phyloP scores from a whole-genome alignment of 1,140 invertebrate genomes.

The Formica exsecta region DNA sequence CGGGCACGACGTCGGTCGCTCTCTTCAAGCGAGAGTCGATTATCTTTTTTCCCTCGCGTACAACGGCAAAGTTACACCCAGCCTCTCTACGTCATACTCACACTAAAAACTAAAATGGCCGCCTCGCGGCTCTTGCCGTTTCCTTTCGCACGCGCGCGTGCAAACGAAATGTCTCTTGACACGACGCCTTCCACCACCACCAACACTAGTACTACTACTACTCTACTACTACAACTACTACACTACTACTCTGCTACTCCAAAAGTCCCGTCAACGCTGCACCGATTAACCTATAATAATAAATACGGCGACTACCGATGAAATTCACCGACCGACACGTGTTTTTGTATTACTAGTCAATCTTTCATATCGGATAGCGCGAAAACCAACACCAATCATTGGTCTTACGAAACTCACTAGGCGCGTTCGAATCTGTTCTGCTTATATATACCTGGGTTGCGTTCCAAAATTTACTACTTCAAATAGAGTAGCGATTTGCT shows the following conservation, averaged over 20 bases:
- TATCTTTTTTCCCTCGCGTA: conserved; percentile 67
- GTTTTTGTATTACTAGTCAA: conserved; percentile 72
- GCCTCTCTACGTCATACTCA: conserved; percentile 83
- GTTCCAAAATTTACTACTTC: too few relatives aligned
- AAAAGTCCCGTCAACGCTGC: too few relatives aligned
- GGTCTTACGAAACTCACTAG: conserved; percentile 68
- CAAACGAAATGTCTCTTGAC: not conserved
- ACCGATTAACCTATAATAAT: not conserved
- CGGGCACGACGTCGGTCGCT: conserved; percentile 57
- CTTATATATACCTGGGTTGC: too few relatives aligned
- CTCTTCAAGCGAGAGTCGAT: not conserved
- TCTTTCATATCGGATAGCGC: conserved; percentile 78
- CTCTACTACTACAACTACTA: too few relatives aligned
- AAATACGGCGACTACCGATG: conserved; percentile 26
- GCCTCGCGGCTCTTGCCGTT: conserved; percentile 61
- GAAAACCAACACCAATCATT: conserved; percentile 73
- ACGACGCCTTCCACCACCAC: not conserved
- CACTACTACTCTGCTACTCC: not conserved
- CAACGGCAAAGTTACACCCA: conserved; percentile 81
- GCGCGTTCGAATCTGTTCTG: not conserved
- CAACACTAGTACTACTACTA: too few relatives aligned
- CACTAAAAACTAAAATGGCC: conserved; percentile 84
- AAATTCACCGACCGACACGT: conserved; percentile 73
- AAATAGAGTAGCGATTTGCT: too few relatives aligned
- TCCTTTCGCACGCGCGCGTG: conserved; percentile 58